Evolutionary conservation across 1,140 invertebrate genomes (phyloP).

Genomic region (Magallana gigas): DNA sequence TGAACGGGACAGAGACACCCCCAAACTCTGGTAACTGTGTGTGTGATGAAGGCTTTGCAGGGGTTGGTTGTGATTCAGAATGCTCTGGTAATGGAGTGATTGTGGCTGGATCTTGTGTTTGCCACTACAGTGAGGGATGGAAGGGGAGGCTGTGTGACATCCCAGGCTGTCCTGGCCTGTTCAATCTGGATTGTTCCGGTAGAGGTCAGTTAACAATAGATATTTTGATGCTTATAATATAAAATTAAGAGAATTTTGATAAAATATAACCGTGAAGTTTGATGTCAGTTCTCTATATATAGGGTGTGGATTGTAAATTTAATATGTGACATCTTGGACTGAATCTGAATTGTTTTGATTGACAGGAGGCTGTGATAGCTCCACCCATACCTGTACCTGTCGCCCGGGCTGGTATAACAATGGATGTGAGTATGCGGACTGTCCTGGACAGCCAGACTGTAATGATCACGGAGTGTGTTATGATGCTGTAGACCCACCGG

Average conservation of each 20-base stretch:
- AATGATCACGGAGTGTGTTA: conserved; percentile 64
- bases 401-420: conserved; percentile 68
- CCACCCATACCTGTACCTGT: conserved; percentile 67
- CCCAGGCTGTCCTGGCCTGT: conserved; percentile 71
- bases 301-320: too few relatives aligned
- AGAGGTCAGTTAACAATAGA: conserved; percentile 60
- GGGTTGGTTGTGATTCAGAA: conserved; percentile 72
- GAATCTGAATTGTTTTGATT: not conserved
- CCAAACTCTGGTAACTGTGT: conserved; percentile 65
- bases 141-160: conserved; percentile 72
- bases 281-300: too few relatives aligned
- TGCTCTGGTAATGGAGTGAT: conserved; percentile 71
- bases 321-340: not conserved
- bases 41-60: conserved; percentile 71
- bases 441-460: conserved; percentile 71
- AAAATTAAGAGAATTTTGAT: too few relatives aligned
- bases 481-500: conserved; percentile 59
- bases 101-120: conserved; percentile 61
- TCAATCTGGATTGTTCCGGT: conserved; percentile 68
- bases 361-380: conserved; percentile 71
- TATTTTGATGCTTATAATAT: not conserved
- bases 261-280: too few relatives aligned
- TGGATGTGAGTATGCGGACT: conserved; percentile 72
- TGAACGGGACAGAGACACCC: conserved; percentile 66
- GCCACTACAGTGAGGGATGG: conserved; percentile 71